These are phyloP conservation scores for Schizopygopsis pylzovi DNA, from an alignment of 2,797 vertebrate species.

Conservation along the genomic window DNA sequence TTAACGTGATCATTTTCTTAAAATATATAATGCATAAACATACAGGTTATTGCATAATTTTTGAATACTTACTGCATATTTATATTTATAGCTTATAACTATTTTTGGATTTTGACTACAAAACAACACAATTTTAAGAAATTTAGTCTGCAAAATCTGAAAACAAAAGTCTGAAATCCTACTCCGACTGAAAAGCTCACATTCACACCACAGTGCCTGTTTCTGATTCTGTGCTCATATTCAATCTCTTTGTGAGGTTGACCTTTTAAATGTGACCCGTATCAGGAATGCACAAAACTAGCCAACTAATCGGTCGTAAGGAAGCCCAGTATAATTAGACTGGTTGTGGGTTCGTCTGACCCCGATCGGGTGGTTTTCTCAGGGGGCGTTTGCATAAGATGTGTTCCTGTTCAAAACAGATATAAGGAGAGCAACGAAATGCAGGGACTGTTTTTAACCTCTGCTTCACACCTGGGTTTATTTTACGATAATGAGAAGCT, in stretches of 20 bases:
- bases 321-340: constrained; percentile 3
- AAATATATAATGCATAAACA: neutral
- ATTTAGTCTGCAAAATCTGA: neutral
- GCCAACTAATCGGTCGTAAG: neutral
- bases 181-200: neutral
- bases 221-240: constrained; percentile 20
- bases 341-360: constrained; percentile 9
- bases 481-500: neutral
- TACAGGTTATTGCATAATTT: neutral
- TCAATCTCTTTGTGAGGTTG: neutral
- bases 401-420: neutral
- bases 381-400: constrained; percentile 1
- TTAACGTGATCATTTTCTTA: neutral
- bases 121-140: neutral
- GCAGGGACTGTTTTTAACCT: constrained; percentile 18
- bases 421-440: neutral
- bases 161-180: neutral
- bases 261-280: constrained; percentile 29
- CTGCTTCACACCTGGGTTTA: neutral
- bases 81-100: neutral
- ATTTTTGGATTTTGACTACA: neutral
- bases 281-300: constrained; percentile 13
- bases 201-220: neutral
- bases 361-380: constrained; percentile 2
- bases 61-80: neutral